These are phyloP conservation scores for Calyptommatus sinebrachiatus DNA, from an alignment of 2,113 vertebrate species.

Conservation along the genomic window DNA sequence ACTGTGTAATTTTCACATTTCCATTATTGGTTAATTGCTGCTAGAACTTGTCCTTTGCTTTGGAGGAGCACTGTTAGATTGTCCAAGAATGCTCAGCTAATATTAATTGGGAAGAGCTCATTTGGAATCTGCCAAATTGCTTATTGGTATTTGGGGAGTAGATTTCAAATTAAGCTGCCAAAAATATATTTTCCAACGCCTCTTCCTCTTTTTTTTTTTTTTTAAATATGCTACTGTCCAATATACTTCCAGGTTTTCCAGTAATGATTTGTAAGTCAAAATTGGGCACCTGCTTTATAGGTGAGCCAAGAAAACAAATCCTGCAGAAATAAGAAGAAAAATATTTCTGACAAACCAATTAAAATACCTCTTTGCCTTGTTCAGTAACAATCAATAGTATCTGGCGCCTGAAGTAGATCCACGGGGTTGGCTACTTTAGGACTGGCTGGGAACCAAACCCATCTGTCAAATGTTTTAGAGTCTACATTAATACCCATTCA, in stretches of 20 bases:
- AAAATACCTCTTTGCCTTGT: neutral
- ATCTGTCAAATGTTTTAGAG: neutral
- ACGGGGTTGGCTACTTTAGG: neutral
- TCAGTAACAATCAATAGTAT: neutral
- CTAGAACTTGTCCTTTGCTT: neutral
- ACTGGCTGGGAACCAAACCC: neutral
- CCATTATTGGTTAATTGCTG: neutral
- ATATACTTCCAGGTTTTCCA: constrained; percentile 11
- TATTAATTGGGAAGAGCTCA: neutral
- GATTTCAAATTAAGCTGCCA: neutral
- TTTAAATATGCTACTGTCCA: neutral
- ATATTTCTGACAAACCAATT: constrained; percentile 12
- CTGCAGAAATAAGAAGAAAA: neutral
- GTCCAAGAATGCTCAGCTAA: neutral
- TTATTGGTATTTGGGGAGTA: neutral
- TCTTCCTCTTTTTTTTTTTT: too few species aligned
- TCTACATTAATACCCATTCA: neutral
- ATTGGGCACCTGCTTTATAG: constrained; percentile 1
- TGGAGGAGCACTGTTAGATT: neutral
- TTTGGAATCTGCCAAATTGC: neutral
- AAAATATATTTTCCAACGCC: neutral
- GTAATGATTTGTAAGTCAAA: neutral
- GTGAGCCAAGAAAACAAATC: neutral
- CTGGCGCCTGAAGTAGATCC: constrained; percentile 9
- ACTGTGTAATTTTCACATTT: neutral